Evolutionary conservation across 2,113 vertebrate genomes (phyloP).

Genomic region (Bufo bufo): DNA sequence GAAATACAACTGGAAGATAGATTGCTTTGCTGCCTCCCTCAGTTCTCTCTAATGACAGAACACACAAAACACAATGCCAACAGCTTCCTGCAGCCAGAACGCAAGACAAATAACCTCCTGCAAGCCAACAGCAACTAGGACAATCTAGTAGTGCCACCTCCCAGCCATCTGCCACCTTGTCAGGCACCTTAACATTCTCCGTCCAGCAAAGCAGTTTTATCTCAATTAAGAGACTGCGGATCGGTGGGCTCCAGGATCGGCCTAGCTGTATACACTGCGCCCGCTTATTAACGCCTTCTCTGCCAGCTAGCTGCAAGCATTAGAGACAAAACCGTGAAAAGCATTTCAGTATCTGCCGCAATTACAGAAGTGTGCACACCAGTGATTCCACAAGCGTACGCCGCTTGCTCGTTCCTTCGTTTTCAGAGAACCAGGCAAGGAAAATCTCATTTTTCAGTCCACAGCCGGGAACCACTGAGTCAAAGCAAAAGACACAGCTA

Average conservation of each 20-base stretch:
- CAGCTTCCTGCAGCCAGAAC: constrained; percentile 35
- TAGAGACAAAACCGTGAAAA: background rate
- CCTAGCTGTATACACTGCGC: background rate
- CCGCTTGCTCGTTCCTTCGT: background rate
- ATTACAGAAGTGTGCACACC: background rate
- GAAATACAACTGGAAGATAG: constrained; percentile 16
- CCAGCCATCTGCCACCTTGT: constrained; percentile 50
- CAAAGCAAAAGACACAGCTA: background rate
- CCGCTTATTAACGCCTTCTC: background rate
- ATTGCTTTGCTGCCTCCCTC: constrained; percentile 1
- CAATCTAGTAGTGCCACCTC: constrained; percentile 25
- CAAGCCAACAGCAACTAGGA: constrained; percentile 36
- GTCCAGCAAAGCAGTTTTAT: constrained; percentile 40
- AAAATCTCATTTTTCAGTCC: background rate
- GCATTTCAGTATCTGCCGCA: background rate
- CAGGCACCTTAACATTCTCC: constrained; percentile 18
- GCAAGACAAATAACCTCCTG: constrained; percentile 36
- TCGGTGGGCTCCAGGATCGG: background rate
- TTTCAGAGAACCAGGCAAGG: background rate
- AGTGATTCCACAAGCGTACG: background rate
- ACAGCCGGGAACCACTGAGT: background rate
- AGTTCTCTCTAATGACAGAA: constrained; percentile 42
- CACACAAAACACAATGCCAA: constrained; percentile 46
- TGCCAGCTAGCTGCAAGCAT: background rate
- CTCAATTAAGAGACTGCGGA: constrained; percentile 17